These are phyloP conservation scores for Papilio glaucus DNA, from an alignment of 1,140 invertebrate species.

Conservation along the genomic window DNA sequence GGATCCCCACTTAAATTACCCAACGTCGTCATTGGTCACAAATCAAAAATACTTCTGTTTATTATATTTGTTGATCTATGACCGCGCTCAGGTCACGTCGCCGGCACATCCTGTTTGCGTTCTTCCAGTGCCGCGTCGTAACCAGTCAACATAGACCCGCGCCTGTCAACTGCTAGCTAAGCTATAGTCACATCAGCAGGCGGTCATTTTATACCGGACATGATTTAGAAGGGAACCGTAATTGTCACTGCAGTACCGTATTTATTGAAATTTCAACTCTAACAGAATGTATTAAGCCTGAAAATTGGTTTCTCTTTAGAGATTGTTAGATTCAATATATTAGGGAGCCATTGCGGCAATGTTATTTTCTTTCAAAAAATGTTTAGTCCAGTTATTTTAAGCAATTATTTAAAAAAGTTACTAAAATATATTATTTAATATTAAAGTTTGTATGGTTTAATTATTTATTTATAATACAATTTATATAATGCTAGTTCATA, in stretches of 20 bases:
- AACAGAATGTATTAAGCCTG: background rate
- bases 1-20: too few relatives aligned
- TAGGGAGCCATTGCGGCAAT: background rate
- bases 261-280: background rate
- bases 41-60: background rate
- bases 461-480: too few relatives aligned
- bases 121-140: background rate
- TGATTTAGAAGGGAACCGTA: background rate
- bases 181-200: background rate
- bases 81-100: constrained; percentile 1
- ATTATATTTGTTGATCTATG: constrained; percentile 19
- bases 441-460: too few relatives aligned
- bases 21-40: too few relatives aligned
- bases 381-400: background rate
- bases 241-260: background rate
- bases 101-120: constrained; percentile 14
- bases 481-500: too few relatives aligned
- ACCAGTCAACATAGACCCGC: constrained; percentile 6
- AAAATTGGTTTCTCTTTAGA: background rate
- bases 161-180: background rate
- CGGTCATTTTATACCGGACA: background rate
- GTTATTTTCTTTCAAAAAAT: background rate
- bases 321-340: background rate
- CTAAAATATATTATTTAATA: too few relatives aligned
- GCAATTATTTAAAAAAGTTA: too few relatives aligned